Percentiles rank a stretch among this genome's conserved stretches.
Conservation (phyloP, 2,888 invertebrate species). For the Eulithis testata region DNA sequence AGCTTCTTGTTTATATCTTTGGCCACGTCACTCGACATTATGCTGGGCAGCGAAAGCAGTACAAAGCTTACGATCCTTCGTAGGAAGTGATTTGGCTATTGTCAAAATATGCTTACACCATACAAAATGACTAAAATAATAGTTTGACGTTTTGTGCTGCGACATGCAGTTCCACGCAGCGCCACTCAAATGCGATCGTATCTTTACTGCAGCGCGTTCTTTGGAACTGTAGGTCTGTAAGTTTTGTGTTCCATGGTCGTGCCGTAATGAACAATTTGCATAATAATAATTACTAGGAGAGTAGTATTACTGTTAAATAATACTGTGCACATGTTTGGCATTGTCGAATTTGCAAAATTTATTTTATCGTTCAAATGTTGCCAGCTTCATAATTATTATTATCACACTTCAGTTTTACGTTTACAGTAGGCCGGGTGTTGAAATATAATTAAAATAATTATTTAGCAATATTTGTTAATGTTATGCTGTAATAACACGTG, state of each 20-base stretch:
- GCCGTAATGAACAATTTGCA: conserved; percentile 43
- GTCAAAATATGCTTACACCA: too few relatives aligned
- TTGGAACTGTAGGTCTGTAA: too few relatives aligned
- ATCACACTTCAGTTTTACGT: conserved; percentile 19
- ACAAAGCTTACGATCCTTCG: too few relatives aligned
- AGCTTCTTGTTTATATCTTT: too few relatives aligned
- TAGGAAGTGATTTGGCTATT: too few relatives aligned
- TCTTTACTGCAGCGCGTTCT: too few relatives aligned
- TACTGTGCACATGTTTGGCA: conserved; percentile 36
- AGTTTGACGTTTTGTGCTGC: too few relatives aligned
- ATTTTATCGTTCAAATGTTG: conserved; percentile 30
- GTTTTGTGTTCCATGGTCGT: not conserved
- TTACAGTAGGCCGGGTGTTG: not conserved
- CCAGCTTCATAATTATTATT: conserved; percentile 15
- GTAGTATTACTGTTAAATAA: conserved; percentile 40
- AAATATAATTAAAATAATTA: not conserved
- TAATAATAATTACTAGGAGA: conserved; percentile 39
- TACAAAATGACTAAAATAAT: too few relatives aligned
- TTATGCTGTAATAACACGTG: not conserved
- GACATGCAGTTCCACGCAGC: too few relatives aligned
- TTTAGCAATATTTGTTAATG: not conserved
- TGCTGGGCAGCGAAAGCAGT: too few relatives aligned
- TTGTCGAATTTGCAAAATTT: conserved; percentile 33
- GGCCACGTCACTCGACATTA: too few relatives aligned
- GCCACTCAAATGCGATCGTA: too few relatives aligned